A percentile compares a stretch with the other conserved stretches of the same genome.
Conservation (phyloP, 2,113 vertebrate species). For the Albula glossodonta region DNA sequence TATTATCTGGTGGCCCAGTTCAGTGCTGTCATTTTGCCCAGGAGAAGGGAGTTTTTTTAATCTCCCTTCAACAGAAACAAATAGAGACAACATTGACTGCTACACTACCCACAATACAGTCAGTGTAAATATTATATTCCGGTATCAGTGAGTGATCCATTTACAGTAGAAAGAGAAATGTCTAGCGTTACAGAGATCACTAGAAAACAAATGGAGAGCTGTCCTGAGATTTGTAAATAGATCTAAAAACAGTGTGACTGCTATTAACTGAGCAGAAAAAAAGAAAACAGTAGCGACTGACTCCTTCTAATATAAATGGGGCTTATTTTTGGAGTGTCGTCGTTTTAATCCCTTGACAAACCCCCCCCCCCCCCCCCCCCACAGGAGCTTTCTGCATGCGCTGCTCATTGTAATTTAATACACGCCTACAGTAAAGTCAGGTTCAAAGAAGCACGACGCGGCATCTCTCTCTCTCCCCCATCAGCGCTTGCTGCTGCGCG, state of each 20-base stretch:
- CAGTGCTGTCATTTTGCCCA: constrained; percentile 4
- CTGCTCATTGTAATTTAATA: constrained; percentile 67
- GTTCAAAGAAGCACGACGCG: constrained; percentile 53
- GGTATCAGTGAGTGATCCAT: neutral
- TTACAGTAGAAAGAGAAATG: neutral
- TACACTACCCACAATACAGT: neutral
- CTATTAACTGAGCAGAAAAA: neutral
- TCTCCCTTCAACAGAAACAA: neutral
- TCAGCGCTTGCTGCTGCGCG: constrained; percentile 7
- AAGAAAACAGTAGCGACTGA: neutral
- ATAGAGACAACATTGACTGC: neutral
- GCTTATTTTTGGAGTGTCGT: constrained; percentile 55
- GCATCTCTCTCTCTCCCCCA: constrained; percentile 32
- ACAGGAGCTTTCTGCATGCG: constrained; percentile 63
- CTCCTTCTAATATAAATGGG: constrained; percentile 44
- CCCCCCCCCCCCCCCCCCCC: constrained; percentile 63
- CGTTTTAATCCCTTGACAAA: constrained; percentile 65
- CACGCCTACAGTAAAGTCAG: constrained; percentile 56
- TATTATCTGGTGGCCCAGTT: constrained; percentile 1
- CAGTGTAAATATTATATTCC: neutral
- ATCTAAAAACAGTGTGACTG: neutral
- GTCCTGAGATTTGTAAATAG: neutral
- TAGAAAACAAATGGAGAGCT: neutral
- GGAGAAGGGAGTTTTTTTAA: neutral
- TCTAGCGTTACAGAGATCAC: neutral